Evolutionary conservation across 2,113 vertebrate genomes (phyloP).

Genomic region (Dunckerocampus dactyliophorus): DNA sequence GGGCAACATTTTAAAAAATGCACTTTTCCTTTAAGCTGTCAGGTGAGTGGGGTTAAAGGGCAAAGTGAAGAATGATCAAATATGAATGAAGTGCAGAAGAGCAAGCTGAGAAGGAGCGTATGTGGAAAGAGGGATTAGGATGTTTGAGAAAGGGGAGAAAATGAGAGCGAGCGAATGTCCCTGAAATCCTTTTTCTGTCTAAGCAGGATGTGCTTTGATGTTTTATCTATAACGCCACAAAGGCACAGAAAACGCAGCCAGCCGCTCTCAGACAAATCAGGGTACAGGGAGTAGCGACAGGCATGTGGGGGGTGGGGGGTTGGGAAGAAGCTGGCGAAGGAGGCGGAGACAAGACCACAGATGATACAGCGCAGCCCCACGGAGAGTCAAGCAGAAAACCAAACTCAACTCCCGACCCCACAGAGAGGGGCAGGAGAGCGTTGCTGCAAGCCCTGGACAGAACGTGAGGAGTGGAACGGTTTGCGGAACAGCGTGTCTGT

Average conservation of each 20-base stretch:
- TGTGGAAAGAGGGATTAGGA: constrained; percentile 37
- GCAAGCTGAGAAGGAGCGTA: constrained; percentile 15
- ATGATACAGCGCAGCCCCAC: constrained; percentile 30
- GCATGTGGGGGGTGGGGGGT: constrained; percentile 28
- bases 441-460: constrained; percentile 13
- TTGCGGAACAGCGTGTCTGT: constrained; percentile 31
- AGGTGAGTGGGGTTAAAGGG: constrained; percentile 9
- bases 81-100: constrained; percentile 27
- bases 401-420: constrained; percentile 8
- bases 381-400: constrained; percentile 23
- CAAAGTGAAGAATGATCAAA: constrained; percentile 30
- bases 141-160: constrained; percentile 49
- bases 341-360: constrained; percentile 29
- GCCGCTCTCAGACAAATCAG: constrained; percentile 51
- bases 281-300: constrained; percentile 44
- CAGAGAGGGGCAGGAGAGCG: constrained; percentile 11
- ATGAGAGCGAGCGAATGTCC: constrained; percentile 53
- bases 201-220: constrained; percentile 66
- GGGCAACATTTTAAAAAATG: too few species aligned
- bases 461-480: constrained; percentile 7
- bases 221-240: constrained; percentile 68
- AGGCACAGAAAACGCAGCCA: constrained; percentile 54
- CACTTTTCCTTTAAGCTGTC: background rate
- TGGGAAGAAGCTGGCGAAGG: constrained; percentile 34
- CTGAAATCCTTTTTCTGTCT: constrained; percentile 60